These are phyloP conservation scores for Achatina immaculata DNA, from an alignment of 1,140 invertebrate genomes.

Conservation along the genomic window DNA sequence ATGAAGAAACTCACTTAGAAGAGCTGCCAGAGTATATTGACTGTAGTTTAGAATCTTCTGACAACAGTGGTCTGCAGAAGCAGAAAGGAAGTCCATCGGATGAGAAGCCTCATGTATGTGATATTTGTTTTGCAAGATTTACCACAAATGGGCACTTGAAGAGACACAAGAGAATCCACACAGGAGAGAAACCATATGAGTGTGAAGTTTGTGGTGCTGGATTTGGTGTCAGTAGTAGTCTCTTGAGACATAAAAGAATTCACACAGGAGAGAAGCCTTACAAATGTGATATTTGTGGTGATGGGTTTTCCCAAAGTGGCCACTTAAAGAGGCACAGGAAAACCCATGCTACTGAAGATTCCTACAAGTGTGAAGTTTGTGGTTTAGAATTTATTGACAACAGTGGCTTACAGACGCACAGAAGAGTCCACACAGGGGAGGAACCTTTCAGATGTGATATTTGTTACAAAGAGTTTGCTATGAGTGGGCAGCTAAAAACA, in stretches of 20 bases:
- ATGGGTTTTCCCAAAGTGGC: not conserved
- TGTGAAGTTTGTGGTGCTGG: slow-evolving; percentile 3
- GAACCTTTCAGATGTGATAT: slow-evolving; percentile 15
- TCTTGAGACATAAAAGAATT: not conserved
- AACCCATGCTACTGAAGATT: not conserved
- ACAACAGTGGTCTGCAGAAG: too few relatives aligned
- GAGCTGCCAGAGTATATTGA: too few relatives aligned
- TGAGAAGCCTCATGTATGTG: slow-evolving; percentile 18
- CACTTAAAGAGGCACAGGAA: not conserved
- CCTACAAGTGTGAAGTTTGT: slow-evolving; percentile 11
- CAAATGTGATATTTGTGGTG: slow-evolving; percentile 9
- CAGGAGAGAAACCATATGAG: not conserved
- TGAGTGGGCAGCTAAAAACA: slow-evolving; percentile 79
- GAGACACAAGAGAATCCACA: not conserved
- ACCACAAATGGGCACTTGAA: not conserved
- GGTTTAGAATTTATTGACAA: not conserved
- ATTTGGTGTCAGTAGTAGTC: not conserved
- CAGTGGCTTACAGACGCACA: too few relatives aligned
- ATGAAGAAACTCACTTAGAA: too few relatives aligned
- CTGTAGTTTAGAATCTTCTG: too few relatives aligned
- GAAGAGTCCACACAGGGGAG: not conserved
- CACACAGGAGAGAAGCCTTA: slow-evolving; percentile 20
- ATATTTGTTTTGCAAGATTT: not conserved
- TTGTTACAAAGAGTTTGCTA: slow-evolving; percentile 14
- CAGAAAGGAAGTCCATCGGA: not conserved